Percentiles rank a stretch among this genome's conserved stretches.
These are phyloP conservation scores for Cynocephalus volans DNA, from an alignment of 2,113 vertebrate species.

Conservation along the genomic window DNA sequence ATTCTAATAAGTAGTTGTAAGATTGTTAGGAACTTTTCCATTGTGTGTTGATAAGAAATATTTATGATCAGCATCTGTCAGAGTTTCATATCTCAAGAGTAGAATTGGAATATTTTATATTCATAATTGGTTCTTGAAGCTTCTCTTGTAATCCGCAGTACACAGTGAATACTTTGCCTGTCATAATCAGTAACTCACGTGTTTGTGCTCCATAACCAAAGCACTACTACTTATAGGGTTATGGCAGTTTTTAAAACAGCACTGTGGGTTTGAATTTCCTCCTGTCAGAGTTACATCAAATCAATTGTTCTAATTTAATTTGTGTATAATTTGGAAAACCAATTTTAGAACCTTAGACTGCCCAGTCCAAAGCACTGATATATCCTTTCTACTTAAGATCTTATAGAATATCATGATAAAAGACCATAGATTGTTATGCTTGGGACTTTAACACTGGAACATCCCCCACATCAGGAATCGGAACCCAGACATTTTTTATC, in stretches of 20 bases:
- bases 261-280: neutral
- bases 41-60: neutral
- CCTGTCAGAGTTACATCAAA: neutral
- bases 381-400: neutral
- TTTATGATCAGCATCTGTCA: neutral
- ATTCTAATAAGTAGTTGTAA: neutral
- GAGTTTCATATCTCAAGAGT: neutral
- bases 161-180: neutral
- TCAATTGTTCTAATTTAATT: neutral
- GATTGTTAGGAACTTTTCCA: neutral
- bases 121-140: neutral
- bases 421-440: neutral
- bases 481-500: neutral
- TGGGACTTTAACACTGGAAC: neutral
- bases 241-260: neutral
- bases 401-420: neutral
- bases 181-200: rapidly evolving
- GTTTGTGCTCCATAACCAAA: neutral
- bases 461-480: neutral
- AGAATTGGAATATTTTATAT: neutral
- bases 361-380: neutral
- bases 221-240: too few species aligned
- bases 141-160: neutral
- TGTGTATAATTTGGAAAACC: neutral
- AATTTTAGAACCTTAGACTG: neutral